Conservation (phyloP, 1,140 invertebrate species). For the Pygmarrhopalites habei region DNA sequence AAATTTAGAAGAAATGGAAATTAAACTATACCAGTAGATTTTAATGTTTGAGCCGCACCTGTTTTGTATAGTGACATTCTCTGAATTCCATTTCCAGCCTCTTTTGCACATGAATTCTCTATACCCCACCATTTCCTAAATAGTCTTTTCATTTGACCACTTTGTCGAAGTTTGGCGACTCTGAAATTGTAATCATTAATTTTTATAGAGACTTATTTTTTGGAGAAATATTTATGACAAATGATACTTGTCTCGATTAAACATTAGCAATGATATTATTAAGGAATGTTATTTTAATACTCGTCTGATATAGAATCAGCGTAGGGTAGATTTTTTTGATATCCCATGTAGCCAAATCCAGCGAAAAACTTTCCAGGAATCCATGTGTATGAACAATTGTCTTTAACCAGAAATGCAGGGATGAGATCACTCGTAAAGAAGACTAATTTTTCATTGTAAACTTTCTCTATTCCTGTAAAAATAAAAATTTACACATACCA, state of each 20-base stretch:
- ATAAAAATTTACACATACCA: too few relatives aligned
- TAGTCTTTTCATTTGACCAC: slow-evolving; percentile 26
- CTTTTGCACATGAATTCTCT: slow-evolving; percentile 11
- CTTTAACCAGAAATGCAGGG: slow-evolving; percentile 28
- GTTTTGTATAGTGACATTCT: slow-evolving; percentile 32
- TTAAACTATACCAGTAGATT: too few relatives aligned
- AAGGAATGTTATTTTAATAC: slow-evolving; percentile 11
- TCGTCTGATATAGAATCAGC: slow-evolving; percentile 24
- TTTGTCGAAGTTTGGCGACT: slow-evolving; percentile 26
- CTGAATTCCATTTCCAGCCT: slow-evolving; percentile 8
- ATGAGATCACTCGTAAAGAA: slow-evolving; percentile 37
- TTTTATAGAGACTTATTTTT: too few relatives aligned
- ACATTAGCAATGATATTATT: neutral
- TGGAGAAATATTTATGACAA: too few relatives aligned
- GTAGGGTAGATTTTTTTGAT: slow-evolving; percentile 32
- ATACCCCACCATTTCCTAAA: slow-evolving; percentile 35
- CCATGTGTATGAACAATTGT: slow-evolving; percentile 33
- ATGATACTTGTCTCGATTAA: neutral
- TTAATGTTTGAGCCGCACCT: too few relatives aligned
- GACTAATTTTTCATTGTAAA: slow-evolving; percentile 25
- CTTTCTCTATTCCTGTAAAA: slow-evolving; percentile 28
- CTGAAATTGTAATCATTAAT: neutral
- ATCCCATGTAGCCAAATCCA: slow-evolving; percentile 38
- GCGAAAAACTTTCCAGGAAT: slow-evolving; percentile 36
- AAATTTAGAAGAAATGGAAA: too few relatives aligned